Percentiles rank a stretch among this genome's conserved stretches.
Conservation (phyloP, 2,888 invertebrate species). For the Microctonus aethiopoides region DNA sequence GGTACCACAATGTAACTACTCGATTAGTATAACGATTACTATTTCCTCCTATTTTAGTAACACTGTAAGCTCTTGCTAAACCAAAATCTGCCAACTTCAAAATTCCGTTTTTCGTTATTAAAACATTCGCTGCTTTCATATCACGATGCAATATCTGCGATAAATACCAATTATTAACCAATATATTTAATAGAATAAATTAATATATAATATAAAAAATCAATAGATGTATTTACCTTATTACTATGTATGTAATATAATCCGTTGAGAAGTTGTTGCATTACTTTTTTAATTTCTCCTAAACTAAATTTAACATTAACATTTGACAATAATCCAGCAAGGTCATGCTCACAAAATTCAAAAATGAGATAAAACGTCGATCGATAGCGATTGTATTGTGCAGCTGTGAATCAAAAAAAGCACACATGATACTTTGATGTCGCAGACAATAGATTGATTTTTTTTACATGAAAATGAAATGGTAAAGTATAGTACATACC, state of each 20-base stretch:
- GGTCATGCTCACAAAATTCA: slow-evolving; percentile 97
- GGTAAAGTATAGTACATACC: slow-evolving; percentile 70
- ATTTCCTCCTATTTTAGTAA: slow-evolving; percentile 79
- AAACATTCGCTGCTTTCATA: slow-evolving; percentile 76
- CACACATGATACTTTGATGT: not conserved
- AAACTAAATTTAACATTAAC: slow-evolving; percentile 92
- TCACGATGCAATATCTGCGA: slow-evolving; percentile 11
- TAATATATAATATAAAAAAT: not conserved
- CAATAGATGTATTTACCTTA: slow-evolving; percentile 69
- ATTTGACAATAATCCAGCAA: slow-evolving; percentile 93
- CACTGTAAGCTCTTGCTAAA: slow-evolving; percentile 89
- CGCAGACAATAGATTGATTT: not conserved
- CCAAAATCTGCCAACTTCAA: slow-evolving; percentile 97
- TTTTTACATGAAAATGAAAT: no score
- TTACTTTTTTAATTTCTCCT: slow-evolving; percentile 93
- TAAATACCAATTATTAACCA: no score
- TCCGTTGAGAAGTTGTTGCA: slow-evolving; percentile 83
- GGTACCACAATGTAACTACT: slow-evolving; percentile 95
- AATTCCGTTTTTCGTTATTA: slow-evolving; percentile 91
- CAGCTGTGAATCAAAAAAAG: slow-evolving; percentile 61
- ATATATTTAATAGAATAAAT: no score
- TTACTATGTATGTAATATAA: slow-evolving; percentile 94
- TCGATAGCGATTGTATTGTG: slow-evolving; percentile 76
- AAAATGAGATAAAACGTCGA: slow-evolving; percentile 94
- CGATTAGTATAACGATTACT: slow-evolving; percentile 92